A percentile compares a stretch with the other conserved stretches of the same genome.
phyloP scores from a whole-genome alignment of 2,888 invertebrate species.

The Petrophora chlorosata region DNA sequence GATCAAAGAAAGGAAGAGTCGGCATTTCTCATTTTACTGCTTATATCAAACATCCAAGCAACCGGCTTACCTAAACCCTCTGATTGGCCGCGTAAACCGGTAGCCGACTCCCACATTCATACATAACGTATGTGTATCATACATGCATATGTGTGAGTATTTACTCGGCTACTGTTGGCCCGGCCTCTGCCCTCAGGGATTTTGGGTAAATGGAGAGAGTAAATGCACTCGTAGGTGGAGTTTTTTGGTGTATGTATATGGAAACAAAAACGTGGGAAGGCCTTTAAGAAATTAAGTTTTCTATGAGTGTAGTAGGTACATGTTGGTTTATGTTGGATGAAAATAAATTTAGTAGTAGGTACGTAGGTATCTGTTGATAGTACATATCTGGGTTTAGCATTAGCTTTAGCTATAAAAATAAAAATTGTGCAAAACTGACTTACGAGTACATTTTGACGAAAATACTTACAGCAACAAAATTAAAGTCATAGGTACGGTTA shows the following conservation, averaged over 20 bases:
- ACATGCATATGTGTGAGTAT: slow-evolving; percentile 46
- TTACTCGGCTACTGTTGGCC: slow-evolving; percentile 59
- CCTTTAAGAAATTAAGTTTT: too few relatives aligned
- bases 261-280: too few relatives aligned
- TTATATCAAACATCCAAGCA: slow-evolving; percentile 10
- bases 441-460: too few relatives aligned
- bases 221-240: too few relatives aligned
- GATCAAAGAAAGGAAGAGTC: too few relatives aligned
- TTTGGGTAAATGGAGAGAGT: slow-evolving; percentile 35
- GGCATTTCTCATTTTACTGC: slow-evolving; percentile 11
- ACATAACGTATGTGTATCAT: slow-evolving; percentile 32
- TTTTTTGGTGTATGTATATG: too few relatives aligned
- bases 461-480: too few relatives aligned
- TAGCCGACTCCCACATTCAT: slow-evolving; percentile 61
- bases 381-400: too few relatives aligned
- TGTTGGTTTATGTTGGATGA: background rate
- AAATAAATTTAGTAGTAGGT: background rate
- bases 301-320: background rate
- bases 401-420: too few relatives aligned
- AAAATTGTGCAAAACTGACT: too few relatives aligned
- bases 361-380: too few relatives aligned
- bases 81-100: slow-evolving; percentile 83
- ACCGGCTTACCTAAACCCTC: slow-evolving; percentile 37
- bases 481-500: too few relatives aligned
- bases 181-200: slow-evolving; percentile 57